A percentile compares a stretch with the other conserved stretches of the same genome.
Conservation (phyloP, 2,888 invertebrate genomes). For the Leptinotarsa peninsularis region DNA sequence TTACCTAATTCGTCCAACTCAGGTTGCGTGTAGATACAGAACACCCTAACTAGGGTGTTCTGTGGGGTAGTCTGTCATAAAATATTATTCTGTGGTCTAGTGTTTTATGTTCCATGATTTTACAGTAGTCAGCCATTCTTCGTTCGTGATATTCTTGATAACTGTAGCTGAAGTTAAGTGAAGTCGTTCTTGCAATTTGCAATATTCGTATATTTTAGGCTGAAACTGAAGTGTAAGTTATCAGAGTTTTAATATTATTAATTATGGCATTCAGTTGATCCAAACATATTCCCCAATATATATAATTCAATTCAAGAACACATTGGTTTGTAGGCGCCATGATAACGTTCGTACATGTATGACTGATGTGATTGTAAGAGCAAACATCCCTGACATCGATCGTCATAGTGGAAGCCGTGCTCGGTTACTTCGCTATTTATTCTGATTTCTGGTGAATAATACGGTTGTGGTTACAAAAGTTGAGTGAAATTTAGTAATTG, state of each 20-base stretch:
- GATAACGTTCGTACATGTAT: slow-evolving; percentile 59
- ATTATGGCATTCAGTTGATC: not conserved
- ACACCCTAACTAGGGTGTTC: too few species aligned
- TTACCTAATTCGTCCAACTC: too few species aligned
- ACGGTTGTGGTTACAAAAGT: slow-evolving; percentile 59
- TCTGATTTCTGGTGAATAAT: slow-evolving; percentile 55
- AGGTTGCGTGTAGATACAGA: too few species aligned
- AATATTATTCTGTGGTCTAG: not conserved
- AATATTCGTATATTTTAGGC: not conserved
- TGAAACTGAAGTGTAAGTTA: not conserved
- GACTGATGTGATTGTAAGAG: slow-evolving; percentile 59
- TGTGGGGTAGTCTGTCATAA: too few species aligned
- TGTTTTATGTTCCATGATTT: not conserved
- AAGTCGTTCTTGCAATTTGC: not conserved
- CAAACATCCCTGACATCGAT: slow-evolving; percentile 61
- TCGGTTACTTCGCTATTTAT: slow-evolving; percentile 47
- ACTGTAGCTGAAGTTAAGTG: not conserved
- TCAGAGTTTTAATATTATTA: not conserved
- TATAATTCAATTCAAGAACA: not conserved
- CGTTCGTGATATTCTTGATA: not conserved
- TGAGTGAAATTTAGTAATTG: slow-evolving; percentile 58
- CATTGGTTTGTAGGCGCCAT: slow-evolving; percentile 51
- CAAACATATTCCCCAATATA: not conserved
- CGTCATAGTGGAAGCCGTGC: slow-evolving; percentile 62
- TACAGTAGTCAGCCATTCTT: not conserved